phyloP scores from a whole-genome alignment of 2,113 vertebrate species.

The Aythya baeri region DNA sequence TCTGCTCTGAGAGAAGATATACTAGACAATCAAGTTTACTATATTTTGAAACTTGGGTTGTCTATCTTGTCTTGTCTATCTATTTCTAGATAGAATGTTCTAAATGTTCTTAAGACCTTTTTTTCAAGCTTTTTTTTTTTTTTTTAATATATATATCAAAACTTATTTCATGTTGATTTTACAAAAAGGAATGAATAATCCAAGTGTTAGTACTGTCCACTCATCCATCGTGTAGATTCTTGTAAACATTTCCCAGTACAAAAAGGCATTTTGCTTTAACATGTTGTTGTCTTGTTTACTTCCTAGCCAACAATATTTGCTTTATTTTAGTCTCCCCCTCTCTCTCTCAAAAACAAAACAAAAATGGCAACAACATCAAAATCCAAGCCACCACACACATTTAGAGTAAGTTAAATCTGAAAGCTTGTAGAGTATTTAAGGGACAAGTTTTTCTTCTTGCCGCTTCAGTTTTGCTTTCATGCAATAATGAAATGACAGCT shows the following conservation, averaged over 20 bases:
- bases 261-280: not conserved
- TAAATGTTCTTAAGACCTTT: not conserved
- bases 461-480: not conserved
- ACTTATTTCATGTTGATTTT: not conserved
- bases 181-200: not conserved
- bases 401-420: not conserved
- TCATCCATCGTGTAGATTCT: not conserved
- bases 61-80: not conserved
- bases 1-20: not conserved
- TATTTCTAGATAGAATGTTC: not conserved
- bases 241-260: not conserved
- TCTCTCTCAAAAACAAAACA: not conserved
- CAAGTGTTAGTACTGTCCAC: not conserved
- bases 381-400: not conserved
- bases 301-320: not conserved
- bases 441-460: not conserved
- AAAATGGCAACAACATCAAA: too few species aligned
- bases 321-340: not conserved
- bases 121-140: not conserved
- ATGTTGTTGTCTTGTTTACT: not conserved
- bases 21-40: not conserved
- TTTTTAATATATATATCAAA: fast-evolving
- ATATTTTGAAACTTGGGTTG: not conserved
- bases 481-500: not conserved
- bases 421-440: not conserved